Conservation (phyloP, 2,113 vertebrate genomes). For the Psilopsiagon aurifrons region DNA sequence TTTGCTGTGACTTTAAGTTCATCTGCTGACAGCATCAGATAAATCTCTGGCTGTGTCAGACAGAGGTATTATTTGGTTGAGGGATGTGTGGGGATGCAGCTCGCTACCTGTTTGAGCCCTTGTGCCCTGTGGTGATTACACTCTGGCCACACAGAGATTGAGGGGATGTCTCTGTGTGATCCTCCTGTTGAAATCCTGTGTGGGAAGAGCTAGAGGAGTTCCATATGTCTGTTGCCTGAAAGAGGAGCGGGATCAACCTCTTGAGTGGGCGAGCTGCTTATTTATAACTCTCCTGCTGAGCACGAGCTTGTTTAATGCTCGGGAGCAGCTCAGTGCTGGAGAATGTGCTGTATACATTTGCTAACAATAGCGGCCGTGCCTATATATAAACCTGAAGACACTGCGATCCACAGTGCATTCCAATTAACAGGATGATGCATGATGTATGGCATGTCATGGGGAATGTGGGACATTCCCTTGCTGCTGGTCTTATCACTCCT, state of each 20-base stretch:
- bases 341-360: background rate
- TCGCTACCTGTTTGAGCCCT: background rate
- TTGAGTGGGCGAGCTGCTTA: conserved; percentile 16
- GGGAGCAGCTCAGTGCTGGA: background rate
- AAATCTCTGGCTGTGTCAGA: background rate
- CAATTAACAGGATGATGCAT: background rate
- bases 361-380: conserved; percentile 20
- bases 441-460: background rate
- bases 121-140: background rate
- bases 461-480: background rate
- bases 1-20: background rate
- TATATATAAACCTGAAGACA: background rate
- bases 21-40: background rate
- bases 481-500: background rate
- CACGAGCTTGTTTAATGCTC: conserved; percentile 39
- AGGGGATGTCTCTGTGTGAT: fast-evolving
- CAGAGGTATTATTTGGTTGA: background rate
- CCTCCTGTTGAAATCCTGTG: background rate
- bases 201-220: background rate
- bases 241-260: background rate
- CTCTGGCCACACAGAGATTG: background rate
- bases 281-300: conserved; percentile 42
- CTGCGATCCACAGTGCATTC: background rate
- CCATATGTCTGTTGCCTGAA: background rate
- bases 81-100: background rate